These are phyloP conservation scores for Laterallus jamaicensis DNA, from an alignment of 2,113 vertebrate species.

Conservation along the genomic window DNA sequence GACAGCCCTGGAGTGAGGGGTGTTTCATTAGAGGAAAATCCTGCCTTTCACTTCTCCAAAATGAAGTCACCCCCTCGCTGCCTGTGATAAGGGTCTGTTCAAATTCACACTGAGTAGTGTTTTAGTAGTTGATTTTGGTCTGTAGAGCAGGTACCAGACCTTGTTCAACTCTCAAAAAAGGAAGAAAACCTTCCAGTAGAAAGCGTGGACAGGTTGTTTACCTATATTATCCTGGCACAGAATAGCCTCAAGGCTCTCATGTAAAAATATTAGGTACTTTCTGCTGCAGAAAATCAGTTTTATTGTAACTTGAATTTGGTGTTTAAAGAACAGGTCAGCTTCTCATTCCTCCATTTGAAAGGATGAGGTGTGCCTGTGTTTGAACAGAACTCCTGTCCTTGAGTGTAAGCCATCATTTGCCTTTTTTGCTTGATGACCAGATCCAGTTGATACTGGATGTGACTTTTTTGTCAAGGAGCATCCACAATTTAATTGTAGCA, in stretches of 20 bases:
- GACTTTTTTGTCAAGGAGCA: background rate
- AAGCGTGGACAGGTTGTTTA: fast-evolving
- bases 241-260: background rate
- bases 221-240: fast-evolving
- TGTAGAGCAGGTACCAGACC: background rate
- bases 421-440: background rate
- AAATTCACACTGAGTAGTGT: background rate
- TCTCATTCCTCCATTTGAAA: background rate
- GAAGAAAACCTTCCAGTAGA: background rate
- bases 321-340: background rate
- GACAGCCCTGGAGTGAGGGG: background rate
- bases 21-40: background rate
- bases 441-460: background rate
- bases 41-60: background rate
- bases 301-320: background rate
- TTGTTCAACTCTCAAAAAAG: background rate
- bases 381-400: background rate
- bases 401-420: background rate
- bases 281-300: background rate
- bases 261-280: background rate
- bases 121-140: background rate
- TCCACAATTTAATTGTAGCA: background rate
- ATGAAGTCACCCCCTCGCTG: background rate
- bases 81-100: background rate
- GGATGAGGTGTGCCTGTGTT: background rate